A percentile compares a stretch with the other conserved stretches of the same genome.
Evolutionary conservation across 2,113 vertebrate genomes (phyloP).

Genomic region (Mola mola): DNA sequence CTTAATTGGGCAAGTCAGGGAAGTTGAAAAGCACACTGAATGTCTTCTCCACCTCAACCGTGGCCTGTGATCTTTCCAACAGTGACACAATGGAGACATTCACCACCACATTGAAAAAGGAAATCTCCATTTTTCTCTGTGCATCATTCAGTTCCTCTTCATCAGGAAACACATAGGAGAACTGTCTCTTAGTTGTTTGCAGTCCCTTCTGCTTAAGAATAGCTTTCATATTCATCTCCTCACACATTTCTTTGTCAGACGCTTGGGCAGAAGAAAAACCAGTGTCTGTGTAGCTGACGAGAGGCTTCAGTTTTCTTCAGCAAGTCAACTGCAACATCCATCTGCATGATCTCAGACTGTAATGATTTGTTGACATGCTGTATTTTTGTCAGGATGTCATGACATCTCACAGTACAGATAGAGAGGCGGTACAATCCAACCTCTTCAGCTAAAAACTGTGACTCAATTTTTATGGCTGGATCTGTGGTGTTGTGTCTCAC

Average conservation of each 20-base stretch:
- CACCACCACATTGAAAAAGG: not conserved
- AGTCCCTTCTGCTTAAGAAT: not conserved
- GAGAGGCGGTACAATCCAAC: not conserved
- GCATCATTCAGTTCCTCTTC: not conserved
- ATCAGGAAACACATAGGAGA: not conserved
- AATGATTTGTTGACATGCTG: not conserved
- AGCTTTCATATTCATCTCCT: not conserved
- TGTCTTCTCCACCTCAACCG: not conserved
- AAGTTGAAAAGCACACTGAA: not conserved
- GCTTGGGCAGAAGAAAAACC: not conserved
- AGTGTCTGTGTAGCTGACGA: not conserved
- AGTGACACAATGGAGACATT: not conserved
- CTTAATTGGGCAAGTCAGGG: not conserved
- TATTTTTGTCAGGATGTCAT: not conserved
- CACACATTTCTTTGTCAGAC: not conserved
- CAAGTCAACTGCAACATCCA: not conserved
- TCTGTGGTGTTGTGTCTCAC: not conserved
- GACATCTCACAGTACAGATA: not conserved
- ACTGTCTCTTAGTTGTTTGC: not conserved
- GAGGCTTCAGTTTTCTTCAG: not conserved
- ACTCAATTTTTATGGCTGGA: not conserved
- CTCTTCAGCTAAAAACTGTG: not conserved
- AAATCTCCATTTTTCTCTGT: not conserved
- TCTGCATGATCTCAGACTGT: not conserved
- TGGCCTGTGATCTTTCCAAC: not conserved